Evolutionary conservation across 2,113 vertebrate species (phyloP).

Genomic region (Phylloscopus whistleri): DNA sequence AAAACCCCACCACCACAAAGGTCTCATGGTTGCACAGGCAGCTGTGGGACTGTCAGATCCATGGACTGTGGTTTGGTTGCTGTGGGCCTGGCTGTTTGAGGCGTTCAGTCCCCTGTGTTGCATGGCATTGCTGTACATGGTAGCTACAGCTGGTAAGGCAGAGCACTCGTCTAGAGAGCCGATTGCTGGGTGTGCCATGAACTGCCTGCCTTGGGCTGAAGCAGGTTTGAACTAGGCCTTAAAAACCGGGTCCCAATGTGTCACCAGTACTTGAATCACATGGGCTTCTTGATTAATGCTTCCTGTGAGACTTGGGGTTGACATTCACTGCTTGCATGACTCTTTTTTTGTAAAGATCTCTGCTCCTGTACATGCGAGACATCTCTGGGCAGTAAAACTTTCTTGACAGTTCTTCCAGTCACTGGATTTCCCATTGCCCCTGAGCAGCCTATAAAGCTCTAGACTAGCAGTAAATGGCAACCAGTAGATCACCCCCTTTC

Average conservation of each 20-base stretch:
- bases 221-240: background rate
- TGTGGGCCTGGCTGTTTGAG: background rate
- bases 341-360: background rate
- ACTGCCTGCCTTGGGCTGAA: background rate
- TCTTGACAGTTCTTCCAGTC: background rate
- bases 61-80: background rate
- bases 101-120: background rate
- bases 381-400: background rate
- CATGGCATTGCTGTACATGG: background rate
- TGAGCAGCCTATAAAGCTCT: background rate
- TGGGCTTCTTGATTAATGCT: background rate
- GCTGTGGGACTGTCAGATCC: background rate
- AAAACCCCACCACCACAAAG: background rate
- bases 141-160: background rate
- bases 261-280: background rate
- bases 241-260: background rate
- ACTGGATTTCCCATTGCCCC: background rate
- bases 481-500: background rate
- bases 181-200: fast-evolving
- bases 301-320: background rate
- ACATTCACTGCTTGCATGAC: background rate
- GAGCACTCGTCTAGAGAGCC: fast-evolving
- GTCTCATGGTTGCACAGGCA: fast-evolving
- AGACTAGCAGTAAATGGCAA: background rate
- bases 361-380: fast-evolving